Percentiles rank a stretch among this genome's conserved stretches.
Conservation (phyloP, 2,797 vertebrate genomes). For the Thalassophryne amazonica region DNA sequence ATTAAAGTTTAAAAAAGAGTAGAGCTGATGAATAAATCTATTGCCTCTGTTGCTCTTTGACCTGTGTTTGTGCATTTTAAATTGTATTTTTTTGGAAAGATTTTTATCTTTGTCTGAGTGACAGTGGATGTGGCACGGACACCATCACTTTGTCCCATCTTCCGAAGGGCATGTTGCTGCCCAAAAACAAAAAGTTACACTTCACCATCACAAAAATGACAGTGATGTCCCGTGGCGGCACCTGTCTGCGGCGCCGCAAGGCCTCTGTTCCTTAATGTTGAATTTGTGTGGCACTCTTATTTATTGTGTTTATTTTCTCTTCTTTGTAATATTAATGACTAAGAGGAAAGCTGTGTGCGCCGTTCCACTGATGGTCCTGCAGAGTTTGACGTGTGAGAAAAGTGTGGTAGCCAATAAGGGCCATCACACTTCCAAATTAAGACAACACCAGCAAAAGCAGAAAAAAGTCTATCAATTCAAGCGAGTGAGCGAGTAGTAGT, state of each 20-base stretch:
- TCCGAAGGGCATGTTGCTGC: constrained; percentile 57
- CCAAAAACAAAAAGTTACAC: constrained; percentile 7
- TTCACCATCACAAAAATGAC: not conserved
- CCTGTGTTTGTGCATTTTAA: constrained; percentile 79
- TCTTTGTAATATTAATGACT: constrained; percentile 16
- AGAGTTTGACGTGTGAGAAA: constrained; percentile 20
- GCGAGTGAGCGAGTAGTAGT: too few species aligned
- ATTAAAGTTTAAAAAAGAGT: constrained; percentile 54
- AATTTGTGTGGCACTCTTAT: constrained; percentile 59
- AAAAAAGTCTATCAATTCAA: too few species aligned
- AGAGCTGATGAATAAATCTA: constrained; percentile 68
- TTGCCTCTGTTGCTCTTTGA: constrained; percentile 78
- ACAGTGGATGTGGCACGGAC: constrained; percentile 59
- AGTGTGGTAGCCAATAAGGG: too few species aligned
- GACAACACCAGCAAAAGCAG: too few species aligned
- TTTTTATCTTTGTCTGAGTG: constrained; percentile 54
- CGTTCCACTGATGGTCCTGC: constrained; percentile 68
- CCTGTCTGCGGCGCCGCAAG: constrained; percentile 10
- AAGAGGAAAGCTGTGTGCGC: constrained; percentile 39
- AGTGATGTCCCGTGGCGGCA: constrained; percentile 10
- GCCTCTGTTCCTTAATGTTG: constrained; percentile 40
- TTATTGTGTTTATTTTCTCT: constrained; percentile 56
- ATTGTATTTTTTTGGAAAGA: constrained; percentile 61
- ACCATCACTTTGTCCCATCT: constrained; percentile 54
- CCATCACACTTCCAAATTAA: too few species aligned